phyloP scores from a whole-genome alignment of 2,888 invertebrate species.

The Eupithecia exiguata region DNA sequence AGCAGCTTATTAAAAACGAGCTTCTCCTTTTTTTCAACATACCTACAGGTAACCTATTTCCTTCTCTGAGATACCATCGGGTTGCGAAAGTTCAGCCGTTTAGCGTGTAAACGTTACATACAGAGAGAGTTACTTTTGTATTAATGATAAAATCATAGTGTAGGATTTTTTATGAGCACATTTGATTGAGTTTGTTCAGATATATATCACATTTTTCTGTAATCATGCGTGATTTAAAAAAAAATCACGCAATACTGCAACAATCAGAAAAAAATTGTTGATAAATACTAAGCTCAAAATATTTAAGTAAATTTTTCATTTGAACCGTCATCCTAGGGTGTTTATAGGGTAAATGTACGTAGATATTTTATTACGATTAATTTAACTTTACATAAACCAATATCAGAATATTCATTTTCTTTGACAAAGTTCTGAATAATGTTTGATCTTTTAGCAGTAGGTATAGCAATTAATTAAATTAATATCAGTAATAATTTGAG shows the following conservation, averaged over 20 bases:
- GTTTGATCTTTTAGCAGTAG: constrained; percentile 5
- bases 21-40: neutral
- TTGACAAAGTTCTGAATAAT: constrained; percentile 6
- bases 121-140: no score
- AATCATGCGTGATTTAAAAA: neutral
- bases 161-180: no score
- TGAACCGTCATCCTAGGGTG: neutral
- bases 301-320: neutral
- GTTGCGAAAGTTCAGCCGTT: no score
- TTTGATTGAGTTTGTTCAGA: no score
- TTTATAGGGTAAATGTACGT: neutral
- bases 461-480: constrained; percentile 1
- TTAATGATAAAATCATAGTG: no score
- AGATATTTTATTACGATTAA: neutral
- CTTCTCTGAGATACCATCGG: no score
- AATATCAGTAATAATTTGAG: neutral
- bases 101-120: no score
- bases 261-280: neutral
- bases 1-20: no score
- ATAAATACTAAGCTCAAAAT: neutral
- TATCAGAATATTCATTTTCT: constrained; percentile 13
- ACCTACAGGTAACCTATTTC: no score
- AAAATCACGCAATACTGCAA: no score
- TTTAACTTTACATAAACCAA: neutral
- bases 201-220: neutral